Evolutionary conservation across 2,797 vertebrate genomes (phyloP), one percentile per base, ranked within the genome.

Genomic region (Dallia pectoralis): DNA sequence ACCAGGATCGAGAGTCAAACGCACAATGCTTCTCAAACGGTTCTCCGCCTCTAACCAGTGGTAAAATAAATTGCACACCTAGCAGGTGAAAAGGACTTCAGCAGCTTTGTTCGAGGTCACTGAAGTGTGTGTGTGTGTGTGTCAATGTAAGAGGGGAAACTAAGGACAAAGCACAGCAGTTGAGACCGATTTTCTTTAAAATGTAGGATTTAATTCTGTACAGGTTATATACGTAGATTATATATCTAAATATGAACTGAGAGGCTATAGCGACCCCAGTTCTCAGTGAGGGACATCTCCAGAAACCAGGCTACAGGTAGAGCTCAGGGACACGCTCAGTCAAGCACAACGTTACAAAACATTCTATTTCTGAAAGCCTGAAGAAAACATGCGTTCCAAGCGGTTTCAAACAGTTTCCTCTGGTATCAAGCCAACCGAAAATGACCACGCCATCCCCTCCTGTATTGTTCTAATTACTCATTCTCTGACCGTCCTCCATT

Each of bases 171-270:
- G 77, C 89, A 83, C 84, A 84, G 82, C 82, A 81, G 74, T 70
- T 84, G 84, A 85, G 85, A 84, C 83, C 81, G 80, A 61, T 75
- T 87, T 44, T 44, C 1, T 44, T 92, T 78, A 90, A 92, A 91
- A 91, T 77, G 68, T 48, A 47, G 11, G 82, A 78, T 86, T 84
- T 87, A 85, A 92, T 91, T 92, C 91, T 93, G 91, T 93, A 93
- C 91, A 93, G 81, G 86, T 90, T 89, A 90, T 90, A 92, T 89
- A 90, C 89, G 53, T 59, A 59, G 53, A 25, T 59, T 59, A 59
- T 59, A 59, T 59, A 25, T 90, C 86, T 87, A 90, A 91, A 89
- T 91, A 92, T 87, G 89, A 84, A 88, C 86, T 29, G 78, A 59
- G 53, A 25, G 22, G 11, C 53, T 59, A 59, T 59, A 59, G 22